Evolutionary conservation across 53 echinoderm and acorn worm genomes (phyloP).

Genomic region (Stichopus horrens): DNA sequence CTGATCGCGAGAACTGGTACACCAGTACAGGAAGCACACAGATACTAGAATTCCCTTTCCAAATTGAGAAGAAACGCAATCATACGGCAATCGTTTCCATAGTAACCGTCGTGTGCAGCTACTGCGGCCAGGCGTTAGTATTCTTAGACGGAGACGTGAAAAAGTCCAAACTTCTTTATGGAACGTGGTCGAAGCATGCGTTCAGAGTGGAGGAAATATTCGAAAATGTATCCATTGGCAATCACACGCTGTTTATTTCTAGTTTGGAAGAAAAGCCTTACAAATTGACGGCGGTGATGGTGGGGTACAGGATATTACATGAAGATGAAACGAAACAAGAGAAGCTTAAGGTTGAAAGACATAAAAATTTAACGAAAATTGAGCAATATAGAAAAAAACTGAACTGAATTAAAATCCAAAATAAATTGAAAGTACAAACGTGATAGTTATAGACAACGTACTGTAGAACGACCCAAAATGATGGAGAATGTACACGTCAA

Average conservation of each 20-base stretch:
- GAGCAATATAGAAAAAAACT: no score
- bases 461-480: no score
- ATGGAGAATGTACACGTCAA: no score
- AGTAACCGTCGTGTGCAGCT: constrained; percentile 59
- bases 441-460: no score
- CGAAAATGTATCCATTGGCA: constrained; percentile 39
- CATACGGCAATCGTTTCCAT: constrained; percentile 60
- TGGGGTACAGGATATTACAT: constrained; percentile 18
- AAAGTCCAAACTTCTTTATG: constrained; percentile 59
- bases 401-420: no score
- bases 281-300: constrained; percentile 73
- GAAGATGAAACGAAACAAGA: neutral
- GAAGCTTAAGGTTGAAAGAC: no score
- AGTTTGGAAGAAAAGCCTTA: constrained; percentile 72
- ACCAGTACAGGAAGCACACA: constrained; percentile 64
- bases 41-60: constrained; percentile 57
- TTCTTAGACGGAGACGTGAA: constrained; percentile 68
- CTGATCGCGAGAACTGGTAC: constrained; percentile 73
- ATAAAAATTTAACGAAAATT: no score
- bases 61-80: constrained; percentile 43
- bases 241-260: constrained; percentile 60
- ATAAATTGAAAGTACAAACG: no score
- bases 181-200: constrained; percentile 52
- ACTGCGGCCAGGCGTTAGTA: constrained; percentile 77
- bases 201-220: constrained; percentile 61